Evolutionary conservation across 2,113 vertebrate genomes (phyloP).

Genomic region (Scolopax mira): DNA sequence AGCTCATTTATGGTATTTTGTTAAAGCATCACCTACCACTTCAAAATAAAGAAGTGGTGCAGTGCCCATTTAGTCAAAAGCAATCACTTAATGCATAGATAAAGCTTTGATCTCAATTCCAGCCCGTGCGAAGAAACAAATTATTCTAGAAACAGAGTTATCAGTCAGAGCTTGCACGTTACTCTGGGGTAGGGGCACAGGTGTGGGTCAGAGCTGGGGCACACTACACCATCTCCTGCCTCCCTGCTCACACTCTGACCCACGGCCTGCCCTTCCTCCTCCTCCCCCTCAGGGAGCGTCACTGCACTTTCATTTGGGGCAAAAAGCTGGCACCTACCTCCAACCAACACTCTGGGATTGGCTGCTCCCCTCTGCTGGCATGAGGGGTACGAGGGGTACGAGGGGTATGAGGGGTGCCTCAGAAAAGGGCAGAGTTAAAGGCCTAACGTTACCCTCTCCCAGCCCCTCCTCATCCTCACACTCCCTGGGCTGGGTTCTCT

Average conservation of each 20-base stretch:
- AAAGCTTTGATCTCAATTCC: neutral
- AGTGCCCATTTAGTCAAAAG: neutral
- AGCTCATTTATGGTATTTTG: neutral
- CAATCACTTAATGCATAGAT: neutral
- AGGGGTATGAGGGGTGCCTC: neutral
- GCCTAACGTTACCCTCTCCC: neutral
- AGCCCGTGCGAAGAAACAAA: neutral
- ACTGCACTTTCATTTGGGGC: neutral
- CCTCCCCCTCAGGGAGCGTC: rapidly evolving
- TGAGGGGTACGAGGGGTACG: no score
- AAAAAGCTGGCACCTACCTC: neutral
- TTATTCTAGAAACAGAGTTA: neutral
- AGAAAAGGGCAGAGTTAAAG: neutral
- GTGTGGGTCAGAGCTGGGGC: rapidly evolving
- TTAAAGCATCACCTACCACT: neutral
- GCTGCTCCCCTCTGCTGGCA: neutral
- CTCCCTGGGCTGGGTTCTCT: neutral
- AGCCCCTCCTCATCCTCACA: no score
- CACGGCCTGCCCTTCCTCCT: neutral
- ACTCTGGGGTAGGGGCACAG: neutral
- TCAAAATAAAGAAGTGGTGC: neutral
- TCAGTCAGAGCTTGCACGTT: neutral
- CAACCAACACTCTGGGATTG: neutral
- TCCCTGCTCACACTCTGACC: neutral
- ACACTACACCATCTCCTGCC: rapidly evolving